Base-by-base conservation (phyloP, 2,888 invertebrate genomes). In the Allophyes oxyacanthae region DNA sequence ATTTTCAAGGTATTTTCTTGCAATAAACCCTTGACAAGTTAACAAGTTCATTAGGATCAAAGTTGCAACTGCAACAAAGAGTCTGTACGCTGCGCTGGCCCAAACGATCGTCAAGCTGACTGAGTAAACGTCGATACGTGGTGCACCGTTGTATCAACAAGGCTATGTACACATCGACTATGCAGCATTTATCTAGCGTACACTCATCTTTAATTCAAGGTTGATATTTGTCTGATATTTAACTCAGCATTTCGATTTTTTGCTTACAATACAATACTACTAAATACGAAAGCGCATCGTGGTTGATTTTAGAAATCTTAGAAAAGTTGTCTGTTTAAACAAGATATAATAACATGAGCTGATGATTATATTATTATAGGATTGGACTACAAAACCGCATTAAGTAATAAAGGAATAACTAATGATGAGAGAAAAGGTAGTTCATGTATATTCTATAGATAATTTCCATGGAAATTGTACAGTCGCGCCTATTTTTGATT, bases 91-190 rank as follows among this genome's bases (percentile, higher is more conserved):
- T 56, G 28, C 43, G 56, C 42, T 52, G 40, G 63, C 37, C 51
- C 64, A 66, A 56, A 58, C 38, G 43, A 57, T 51, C 56, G 34
- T 33, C 34, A 36, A 34, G 9, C 54, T 34, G 52, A 34, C 63
- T 61, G 44, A 36, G 61, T 61, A 64, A 64, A 71, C 55, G 52
- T 42, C 37, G 53, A 64, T 68, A 44, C 55, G 42, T 53, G 33
- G 50, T 44, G 53, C 46, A 64, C 68, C 61, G 64, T 61, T 68
- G 28, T 56, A 20, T 57, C 43, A 64, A 68, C 65, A 68, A 44
- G 32, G 15, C 37, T 9, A 14, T 4, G 14, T 51, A 13, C 42
- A 63, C 25, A 43, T 50, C 41, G 37, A 13, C 6, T 64, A 36
- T 48, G 30, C 20, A 37, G 30, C 45, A 54, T 26, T 40, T 49